Conservation (phyloP, 2,888 invertebrate species). For the Gibbula magus region DNA sequence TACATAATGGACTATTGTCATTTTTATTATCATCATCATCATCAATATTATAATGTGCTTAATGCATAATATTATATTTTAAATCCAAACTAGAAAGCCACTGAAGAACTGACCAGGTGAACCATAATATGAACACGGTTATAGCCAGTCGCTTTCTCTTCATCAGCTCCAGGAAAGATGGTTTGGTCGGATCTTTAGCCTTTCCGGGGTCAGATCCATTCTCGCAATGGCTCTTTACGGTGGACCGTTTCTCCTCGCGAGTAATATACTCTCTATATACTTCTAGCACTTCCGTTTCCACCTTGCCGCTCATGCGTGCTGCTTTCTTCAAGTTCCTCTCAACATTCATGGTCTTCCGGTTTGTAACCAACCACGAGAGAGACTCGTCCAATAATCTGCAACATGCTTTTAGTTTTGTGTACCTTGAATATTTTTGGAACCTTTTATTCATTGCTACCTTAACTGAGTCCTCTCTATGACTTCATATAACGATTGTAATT, state of each 20-base stretch:
- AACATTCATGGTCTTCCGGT: conserved; percentile 44
- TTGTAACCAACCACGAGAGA: conserved; percentile 54
- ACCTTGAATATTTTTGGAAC: too few species aligned
- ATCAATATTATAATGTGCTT: too few species aligned
- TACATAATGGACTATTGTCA: too few species aligned
- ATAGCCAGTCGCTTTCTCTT: conserved; percentile 47
- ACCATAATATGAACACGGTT: conserved; percentile 48
- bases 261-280: neutral
- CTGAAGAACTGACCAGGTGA: conserved; percentile 48
- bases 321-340: conserved; percentile 50
- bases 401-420: neutral
- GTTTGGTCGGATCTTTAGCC: neutral
- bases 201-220: conserved; percentile 29
- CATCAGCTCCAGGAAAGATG: conserved; percentile 45
- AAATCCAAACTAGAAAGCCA: too few species aligned
- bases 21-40: too few species aligned
- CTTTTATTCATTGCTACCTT: too few species aligned
- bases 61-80: too few species aligned
- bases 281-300: conserved; percentile 30
- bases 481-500: too few species aligned
- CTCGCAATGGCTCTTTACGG: neutral
- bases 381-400: conserved; percentile 56
- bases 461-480: too few species aligned
- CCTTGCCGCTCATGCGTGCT: conserved; percentile 45
- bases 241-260: neutral